Evolutionary conservation across 2,888 invertebrate species (phyloP).

Genomic region (Drosophila recens): DNA sequence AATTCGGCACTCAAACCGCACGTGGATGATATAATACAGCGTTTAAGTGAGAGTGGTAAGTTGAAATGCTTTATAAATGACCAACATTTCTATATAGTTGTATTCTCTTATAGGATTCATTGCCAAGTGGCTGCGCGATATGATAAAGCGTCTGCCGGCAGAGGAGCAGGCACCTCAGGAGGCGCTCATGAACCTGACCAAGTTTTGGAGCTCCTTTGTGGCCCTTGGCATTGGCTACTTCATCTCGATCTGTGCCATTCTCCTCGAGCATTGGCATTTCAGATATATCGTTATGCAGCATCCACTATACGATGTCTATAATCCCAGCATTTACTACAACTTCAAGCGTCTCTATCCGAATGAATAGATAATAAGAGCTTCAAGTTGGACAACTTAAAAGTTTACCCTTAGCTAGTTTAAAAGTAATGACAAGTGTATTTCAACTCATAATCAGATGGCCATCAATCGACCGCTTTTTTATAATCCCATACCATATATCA

Average conservation of each 20-base stretch:
- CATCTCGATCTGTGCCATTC: conserved; percentile 87
- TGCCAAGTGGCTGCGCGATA: conserved; percentile 92
- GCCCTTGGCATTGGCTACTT: conserved; percentile 90
- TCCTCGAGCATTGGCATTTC: conserved; percentile 89
- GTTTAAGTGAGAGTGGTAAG: conserved; percentile 90
- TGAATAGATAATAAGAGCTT: conserved; percentile 23
- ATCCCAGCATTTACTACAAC: conserved; percentile 82
- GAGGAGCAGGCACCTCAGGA: conserved; percentile 89
- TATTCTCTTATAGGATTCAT: conserved; percentile 88
- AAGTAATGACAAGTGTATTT: conserved; percentile 28
- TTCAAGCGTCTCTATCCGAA: conserved; percentile 71
- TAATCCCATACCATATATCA: conserved; percentile 39
- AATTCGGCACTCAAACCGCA: conserved; percentile 91
- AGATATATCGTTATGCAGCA: conserved; percentile 88
- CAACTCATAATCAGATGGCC: conserved; percentile 17
- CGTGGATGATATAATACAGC: conserved; percentile 89
- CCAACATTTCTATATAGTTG: background rate
- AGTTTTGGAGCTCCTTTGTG: conserved; percentile 91
- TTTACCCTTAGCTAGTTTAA: background rate
- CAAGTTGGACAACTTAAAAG: background rate
- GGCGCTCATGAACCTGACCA: conserved; percentile 91
- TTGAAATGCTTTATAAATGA: background rate
- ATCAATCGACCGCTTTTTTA: conserved; percentile 10
- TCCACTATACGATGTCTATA: conserved; percentile 90
- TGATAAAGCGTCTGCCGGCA: conserved; percentile 87